phyloP scores from a whole-genome alignment of 2,113 vertebrate species.

The Pollimyrus isidori region DNA sequence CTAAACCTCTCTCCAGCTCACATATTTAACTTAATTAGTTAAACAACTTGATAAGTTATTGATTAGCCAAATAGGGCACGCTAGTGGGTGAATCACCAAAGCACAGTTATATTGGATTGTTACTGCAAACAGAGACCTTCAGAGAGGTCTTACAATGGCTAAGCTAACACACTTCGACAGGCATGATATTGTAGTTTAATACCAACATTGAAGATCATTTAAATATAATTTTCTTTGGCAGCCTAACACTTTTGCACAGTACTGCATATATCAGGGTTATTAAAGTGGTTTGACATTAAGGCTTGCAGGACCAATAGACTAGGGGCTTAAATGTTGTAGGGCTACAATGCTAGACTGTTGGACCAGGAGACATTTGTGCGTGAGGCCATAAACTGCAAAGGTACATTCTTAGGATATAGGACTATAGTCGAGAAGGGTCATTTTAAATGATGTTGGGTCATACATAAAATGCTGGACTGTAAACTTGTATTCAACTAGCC shows the following conservation, averaged over 20 bases:
- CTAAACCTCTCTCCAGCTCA: not conserved
- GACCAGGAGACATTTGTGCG: not conserved
- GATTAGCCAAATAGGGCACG: not conserved
- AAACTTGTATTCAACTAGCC: not conserved
- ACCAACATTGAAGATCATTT: not conserved
- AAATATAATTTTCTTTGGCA: not conserved
- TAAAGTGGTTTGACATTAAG: not conserved
- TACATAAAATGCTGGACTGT: not conserved
- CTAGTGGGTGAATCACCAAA: not conserved
- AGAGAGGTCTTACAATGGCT: not conserved
- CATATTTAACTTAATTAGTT: not conserved
- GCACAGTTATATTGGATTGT: not conserved
- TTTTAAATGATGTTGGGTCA: not conserved
- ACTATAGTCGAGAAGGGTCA: not conserved
- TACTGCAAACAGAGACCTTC: not conserved
- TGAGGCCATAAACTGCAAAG: not conserved
- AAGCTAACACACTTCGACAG: not conserved
- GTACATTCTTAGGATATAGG: not conserved
- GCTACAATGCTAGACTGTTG: not conserved
- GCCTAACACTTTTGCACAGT: not conserved
- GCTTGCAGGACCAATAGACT: not conserved
- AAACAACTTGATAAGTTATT: not conserved
- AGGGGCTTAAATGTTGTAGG: not conserved
- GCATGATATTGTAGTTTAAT: not conserved
- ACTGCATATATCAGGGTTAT: not conserved